These are phyloP conservation scores for Altica lythri DNA, from an alignment of 2,888 invertebrate species.

Conservation along the genomic window DNA sequence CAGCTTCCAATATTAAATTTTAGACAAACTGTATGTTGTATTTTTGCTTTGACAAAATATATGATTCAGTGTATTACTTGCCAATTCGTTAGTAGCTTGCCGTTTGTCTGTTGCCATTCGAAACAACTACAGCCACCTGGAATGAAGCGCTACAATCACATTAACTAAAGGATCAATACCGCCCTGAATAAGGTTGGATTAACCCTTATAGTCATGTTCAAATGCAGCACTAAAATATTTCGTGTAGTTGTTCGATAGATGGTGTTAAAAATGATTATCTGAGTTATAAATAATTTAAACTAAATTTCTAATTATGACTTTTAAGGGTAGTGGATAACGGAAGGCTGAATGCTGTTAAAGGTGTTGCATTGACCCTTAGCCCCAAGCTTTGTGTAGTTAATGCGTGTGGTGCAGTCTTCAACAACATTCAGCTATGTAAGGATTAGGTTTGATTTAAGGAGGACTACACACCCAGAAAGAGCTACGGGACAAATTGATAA, in stretches of 20 bases:
- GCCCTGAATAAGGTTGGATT: conserved; percentile 2
- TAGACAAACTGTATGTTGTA: neutral
- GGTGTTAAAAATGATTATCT: conserved; percentile 14
- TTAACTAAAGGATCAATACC: conserved; percentile 27
- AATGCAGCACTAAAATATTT: conserved; percentile 24
- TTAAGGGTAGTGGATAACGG: conserved; percentile 23
- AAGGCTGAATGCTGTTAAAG: conserved; percentile 55
- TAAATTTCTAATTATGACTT: conserved; percentile 25
- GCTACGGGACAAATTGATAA: conserved; percentile 43
- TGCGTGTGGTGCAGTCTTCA: conserved; percentile 59
- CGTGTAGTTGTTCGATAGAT: conserved; percentile 30
- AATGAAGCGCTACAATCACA: conserved; percentile 13
- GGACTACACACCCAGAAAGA: conserved; percentile 48
- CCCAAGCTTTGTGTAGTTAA: conserved; percentile 54
- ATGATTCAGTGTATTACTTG: conserved; percentile 28
- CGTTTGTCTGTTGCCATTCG: conserved; percentile 24
- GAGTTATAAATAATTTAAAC: conserved; percentile 16
- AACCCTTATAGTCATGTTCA: conserved; percentile 14
- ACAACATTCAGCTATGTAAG: conserved; percentile 53
- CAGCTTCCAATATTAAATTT: neutral
- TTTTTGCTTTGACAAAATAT: conserved; percentile 16
- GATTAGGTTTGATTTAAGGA: conserved; percentile 28
- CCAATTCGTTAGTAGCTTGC: conserved; percentile 33
- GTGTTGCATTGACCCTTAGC: conserved; percentile 53
- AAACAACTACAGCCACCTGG: conserved; percentile 37